A percentile compares a stretch with the other conserved stretches of the same genome.
phyloP scores from a whole-genome alignment of 2,888 invertebrate genomes.

The Nomada fucata region DNA sequence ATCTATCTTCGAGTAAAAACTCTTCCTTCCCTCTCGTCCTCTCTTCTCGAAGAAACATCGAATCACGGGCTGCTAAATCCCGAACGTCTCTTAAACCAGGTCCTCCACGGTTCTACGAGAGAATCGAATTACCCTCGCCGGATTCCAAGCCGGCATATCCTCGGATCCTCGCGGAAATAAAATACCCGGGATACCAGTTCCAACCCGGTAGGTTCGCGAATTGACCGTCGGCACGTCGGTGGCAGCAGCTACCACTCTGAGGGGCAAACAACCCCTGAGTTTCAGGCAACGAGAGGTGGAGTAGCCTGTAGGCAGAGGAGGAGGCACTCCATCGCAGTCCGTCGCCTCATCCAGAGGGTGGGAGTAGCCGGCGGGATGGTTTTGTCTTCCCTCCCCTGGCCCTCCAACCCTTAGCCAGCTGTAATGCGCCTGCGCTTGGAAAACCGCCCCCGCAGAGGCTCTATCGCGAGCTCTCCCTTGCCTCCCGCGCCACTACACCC shows the following conservation, averaged over 20 bases:
- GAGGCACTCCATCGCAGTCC: constrained; percentile 83
- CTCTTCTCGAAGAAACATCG: not conserved
- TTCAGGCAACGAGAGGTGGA: constrained; percentile 62
- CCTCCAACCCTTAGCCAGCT: constrained; percentile 80
- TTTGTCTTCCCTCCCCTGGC: constrained; percentile 85
- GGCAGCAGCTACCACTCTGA: constrained; percentile 69
- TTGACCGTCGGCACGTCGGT: constrained; percentile 48
- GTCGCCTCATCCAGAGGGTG: constrained; percentile 85
- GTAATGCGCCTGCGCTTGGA: constrained; percentile 73
- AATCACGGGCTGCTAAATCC: not conserved
- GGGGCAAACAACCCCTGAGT: constrained; percentile 58
- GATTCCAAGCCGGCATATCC: constrained; percentile 32
- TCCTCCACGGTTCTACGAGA: not conserved
- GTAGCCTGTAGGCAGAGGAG: constrained; percentile 66
- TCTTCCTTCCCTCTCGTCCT: too few species aligned
- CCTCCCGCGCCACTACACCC: constrained; percentile 50
- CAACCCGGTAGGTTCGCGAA: constrained; percentile 38
- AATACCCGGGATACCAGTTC: constrained; percentile 59
- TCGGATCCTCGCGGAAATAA: constrained; percentile 46
- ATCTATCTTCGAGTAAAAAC: too few species aligned
- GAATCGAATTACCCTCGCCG: constrained; percentile 30
- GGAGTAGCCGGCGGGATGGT: constrained; percentile 84
- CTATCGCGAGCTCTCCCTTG: constrained; percentile 45
- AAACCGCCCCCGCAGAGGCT: constrained; percentile 70
- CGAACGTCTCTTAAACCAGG: not conserved